Conservation (phyloP, 1,140 invertebrate genomes). For the Hyposmocoma kahamanoa region DNA sequence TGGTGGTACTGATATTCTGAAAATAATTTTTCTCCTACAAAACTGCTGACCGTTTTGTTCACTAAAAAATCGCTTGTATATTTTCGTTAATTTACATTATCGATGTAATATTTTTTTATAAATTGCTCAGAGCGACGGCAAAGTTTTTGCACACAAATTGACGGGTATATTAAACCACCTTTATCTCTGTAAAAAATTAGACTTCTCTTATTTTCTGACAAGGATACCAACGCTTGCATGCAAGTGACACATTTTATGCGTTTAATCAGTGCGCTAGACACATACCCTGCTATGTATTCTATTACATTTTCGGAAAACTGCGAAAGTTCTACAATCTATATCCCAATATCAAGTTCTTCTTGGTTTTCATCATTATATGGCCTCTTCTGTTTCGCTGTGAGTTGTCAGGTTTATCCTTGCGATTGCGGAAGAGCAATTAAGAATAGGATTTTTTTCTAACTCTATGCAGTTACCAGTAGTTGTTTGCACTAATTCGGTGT, state of each 20-base stretch:
- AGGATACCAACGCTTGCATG: neutral
- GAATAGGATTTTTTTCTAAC: conserved; percentile 3
- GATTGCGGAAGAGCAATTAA: conserved; percentile 5
- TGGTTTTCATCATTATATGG: neutral
- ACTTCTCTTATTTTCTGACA: neutral
- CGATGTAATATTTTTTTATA: neutral
- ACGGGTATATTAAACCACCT: conserved; percentile 1
- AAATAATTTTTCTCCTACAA: neutral
- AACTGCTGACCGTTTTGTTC: neutral
- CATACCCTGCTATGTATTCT: conserved; percentile 4
- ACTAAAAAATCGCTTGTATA: conserved; percentile 2
- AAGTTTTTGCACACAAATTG: neutral
- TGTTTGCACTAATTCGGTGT: neutral
- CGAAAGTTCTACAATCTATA: neutral
- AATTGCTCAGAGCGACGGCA: conserved; percentile 1
- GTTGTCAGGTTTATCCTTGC: conserved; percentile 1
- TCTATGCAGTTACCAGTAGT: conserved; percentile 2
- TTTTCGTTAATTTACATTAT: neutral
- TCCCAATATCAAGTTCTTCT: neutral
- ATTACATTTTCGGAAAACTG: conserved; percentile 1
- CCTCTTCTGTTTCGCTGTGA: neutral
- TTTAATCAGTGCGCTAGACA: neutral
- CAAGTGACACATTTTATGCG: conserved; percentile 1
- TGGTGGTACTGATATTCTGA: neutral
- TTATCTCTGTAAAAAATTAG: neutral